Conservation (phyloP, 2,888 invertebrate genomes). For the Drosophila mayaguana region DNA sequence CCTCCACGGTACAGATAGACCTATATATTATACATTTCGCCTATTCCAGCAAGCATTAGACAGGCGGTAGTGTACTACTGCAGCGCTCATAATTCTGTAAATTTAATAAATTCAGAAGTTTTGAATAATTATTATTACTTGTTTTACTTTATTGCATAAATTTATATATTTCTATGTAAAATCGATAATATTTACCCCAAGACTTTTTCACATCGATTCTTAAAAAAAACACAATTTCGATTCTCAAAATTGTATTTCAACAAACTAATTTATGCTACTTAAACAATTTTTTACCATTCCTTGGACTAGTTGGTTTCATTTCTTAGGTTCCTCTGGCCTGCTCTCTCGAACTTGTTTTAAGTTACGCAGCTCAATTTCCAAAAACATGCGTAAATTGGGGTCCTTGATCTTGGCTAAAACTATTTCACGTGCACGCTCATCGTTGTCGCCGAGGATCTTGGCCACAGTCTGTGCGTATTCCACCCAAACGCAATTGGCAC, state of each 20-base stretch:
- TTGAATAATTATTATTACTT: too few relatives aligned
- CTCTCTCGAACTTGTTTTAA: slow-evolving; percentile 50
- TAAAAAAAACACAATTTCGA: too few relatives aligned
- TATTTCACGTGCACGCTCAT: slow-evolving; percentile 88
- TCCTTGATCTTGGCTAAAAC: slow-evolving; percentile 92
- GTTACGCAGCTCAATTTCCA: slow-evolving; percentile 90
- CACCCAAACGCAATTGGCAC: slow-evolving; percentile 97
- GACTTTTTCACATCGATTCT: too few relatives aligned
- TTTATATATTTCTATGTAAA: too few relatives aligned
- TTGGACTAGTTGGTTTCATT: slow-evolving; percentile 38
- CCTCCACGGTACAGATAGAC: too few relatives aligned
- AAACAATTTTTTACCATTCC: slow-evolving; percentile 12
- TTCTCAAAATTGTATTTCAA: not conserved
- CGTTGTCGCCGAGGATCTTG: slow-evolving; percentile 88
- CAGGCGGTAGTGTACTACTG: too few relatives aligned
- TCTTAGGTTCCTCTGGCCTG: slow-evolving; percentile 27
- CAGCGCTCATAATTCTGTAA: too few relatives aligned
- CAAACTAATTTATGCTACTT: slow-evolving; percentile 1
- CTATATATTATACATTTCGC: too few relatives aligned
- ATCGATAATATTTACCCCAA: too few relatives aligned
- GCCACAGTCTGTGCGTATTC: slow-evolving; percentile 93
- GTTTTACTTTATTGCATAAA: too few relatives aligned
- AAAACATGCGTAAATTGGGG: slow-evolving; percentile 92
- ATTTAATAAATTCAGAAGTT: too few relatives aligned
- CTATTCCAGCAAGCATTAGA: too few relatives aligned